Conservation (phyloP, 2,113 vertebrate genomes). For the Notarius quadriscutis region DNA sequence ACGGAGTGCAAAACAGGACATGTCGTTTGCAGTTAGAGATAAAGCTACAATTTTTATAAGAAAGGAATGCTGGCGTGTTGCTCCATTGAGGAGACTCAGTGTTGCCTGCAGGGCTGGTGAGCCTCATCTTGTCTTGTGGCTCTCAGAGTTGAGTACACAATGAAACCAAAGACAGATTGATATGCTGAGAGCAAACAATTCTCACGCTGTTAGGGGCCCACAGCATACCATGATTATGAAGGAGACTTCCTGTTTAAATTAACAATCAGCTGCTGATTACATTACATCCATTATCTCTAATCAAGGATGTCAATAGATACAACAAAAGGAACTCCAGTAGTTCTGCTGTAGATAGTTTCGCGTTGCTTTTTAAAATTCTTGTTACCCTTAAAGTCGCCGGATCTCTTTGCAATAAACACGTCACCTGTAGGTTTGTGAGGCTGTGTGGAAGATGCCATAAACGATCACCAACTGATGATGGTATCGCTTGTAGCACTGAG, state of each 20-base stretch:
- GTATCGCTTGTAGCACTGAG: too few relatives aligned
- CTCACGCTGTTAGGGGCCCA: background rate
- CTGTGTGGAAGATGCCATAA: too few relatives aligned
- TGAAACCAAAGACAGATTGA: background rate
- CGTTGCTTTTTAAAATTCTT: background rate
- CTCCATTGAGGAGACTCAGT: background rate
- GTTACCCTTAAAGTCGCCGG: too few relatives aligned
- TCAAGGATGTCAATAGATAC: background rate
- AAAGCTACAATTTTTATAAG: too few relatives aligned
- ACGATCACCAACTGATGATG: too few relatives aligned
- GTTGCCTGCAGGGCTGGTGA: background rate
- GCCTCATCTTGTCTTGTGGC: background rate
- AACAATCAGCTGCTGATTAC: slow-evolving; percentile 30
- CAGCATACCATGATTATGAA: background rate
- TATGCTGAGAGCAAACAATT: background rate
- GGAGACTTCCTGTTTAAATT: background rate
- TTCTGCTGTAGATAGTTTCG: background rate
- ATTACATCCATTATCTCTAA: background rate
- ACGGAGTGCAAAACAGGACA: too few relatives aligned
- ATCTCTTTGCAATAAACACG: too few relatives aligned
- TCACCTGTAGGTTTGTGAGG: too few relatives aligned
- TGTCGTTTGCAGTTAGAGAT: too few relatives aligned
- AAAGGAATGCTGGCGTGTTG: background rate
- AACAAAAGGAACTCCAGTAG: background rate
- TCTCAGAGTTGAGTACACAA: background rate